A percentile compares a stretch with the other conserved stretches of the same genome.
phyloP scores from a whole-genome alignment of 1,140 invertebrate species.

The Lepidurus arcticus region DNA sequence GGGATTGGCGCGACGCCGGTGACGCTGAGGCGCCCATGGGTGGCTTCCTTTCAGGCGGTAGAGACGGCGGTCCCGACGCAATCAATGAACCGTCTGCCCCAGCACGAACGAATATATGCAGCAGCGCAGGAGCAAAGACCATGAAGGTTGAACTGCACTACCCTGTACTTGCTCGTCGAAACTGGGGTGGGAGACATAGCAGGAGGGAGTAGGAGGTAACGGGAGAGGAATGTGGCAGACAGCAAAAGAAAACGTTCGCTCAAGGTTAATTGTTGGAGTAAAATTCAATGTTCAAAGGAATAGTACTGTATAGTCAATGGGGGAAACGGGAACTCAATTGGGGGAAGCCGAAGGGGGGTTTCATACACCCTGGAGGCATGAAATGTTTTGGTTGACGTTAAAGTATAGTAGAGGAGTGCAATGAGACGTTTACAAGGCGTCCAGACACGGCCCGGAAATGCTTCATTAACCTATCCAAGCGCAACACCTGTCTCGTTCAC shows the following conservation, averaged over 20 bases:
- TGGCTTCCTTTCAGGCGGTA: neutral
- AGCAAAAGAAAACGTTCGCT: conserved; percentile 11
- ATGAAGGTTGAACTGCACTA: too few relatives aligned
- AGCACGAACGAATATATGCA: neutral
- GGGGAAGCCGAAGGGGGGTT: neutral
- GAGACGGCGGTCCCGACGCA: neutral
- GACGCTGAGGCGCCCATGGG: neutral
- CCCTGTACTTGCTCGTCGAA: too few relatives aligned
- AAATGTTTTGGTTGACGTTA: too few relatives aligned
- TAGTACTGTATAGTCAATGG: too few relatives aligned
- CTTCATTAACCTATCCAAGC: conserved; percentile 13
- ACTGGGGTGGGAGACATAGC: neutral
- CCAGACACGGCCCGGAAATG: neutral
- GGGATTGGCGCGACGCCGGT: conserved; percentile 11
- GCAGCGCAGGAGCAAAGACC: neutral
- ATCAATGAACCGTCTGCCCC: conserved; percentile 17
- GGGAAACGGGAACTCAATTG: neutral
- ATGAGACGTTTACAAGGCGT: too few relatives aligned
- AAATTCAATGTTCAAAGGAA: neutral
- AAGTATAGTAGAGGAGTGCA: too few relatives aligned
- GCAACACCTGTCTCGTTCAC: conserved; percentile 17
- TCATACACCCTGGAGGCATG: neutral
- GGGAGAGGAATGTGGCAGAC: neutral
- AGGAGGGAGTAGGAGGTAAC: neutral
- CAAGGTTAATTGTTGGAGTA: conserved; percentile 22